These are phyloP conservation scores for Scaptomyza polygonia DNA, from an alignment of 2,888 invertebrate genomes.

Conservation along the genomic window DNA sequence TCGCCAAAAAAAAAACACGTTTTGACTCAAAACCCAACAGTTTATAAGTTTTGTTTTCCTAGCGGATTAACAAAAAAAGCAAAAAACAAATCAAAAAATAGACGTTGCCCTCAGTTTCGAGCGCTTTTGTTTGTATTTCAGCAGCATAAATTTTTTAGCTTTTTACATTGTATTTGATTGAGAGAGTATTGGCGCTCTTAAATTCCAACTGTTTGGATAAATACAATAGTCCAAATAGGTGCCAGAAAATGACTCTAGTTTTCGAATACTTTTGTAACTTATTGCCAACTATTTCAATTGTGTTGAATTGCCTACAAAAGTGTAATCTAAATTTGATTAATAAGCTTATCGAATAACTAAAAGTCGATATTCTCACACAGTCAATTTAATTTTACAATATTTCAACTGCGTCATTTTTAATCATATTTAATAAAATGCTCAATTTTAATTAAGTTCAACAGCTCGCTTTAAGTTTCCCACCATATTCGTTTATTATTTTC, in stretches of 20 bases:
- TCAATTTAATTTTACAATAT: neutral
- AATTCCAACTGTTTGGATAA: constrained; percentile 30
- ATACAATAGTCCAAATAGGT: constrained; percentile 7
- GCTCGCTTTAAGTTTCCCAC: neutral
- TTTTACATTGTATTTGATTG: constrained; percentile 40
- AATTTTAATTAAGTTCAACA: neutral
- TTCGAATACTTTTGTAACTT: constrained; percentile 7
- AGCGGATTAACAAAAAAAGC: constrained; percentile 45
- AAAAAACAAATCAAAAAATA: too few species aligned
- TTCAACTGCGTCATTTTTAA: neutral
- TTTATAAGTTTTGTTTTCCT: constrained; percentile 46
- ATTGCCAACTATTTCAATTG: constrained; percentile 9
- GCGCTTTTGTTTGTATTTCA: constrained; percentile 18
- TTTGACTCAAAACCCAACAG: constrained; percentile 41
- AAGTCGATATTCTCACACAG: too few species aligned
- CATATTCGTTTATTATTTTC: neutral
- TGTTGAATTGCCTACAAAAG: too few species aligned
- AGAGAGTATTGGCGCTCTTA: constrained; percentile 30
- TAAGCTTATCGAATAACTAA: neutral
- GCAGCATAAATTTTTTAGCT: constrained; percentile 26
- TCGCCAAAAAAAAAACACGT: constrained; percentile 49
- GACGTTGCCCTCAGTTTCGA: constrained; percentile 6
- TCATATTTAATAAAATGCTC: neutral
- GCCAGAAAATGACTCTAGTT: constrained; percentile 11
- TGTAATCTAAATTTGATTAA: neutral